Conservation (phyloP, 1,140 invertebrate genomes). For the Drosophila kanapiae region DNA sequence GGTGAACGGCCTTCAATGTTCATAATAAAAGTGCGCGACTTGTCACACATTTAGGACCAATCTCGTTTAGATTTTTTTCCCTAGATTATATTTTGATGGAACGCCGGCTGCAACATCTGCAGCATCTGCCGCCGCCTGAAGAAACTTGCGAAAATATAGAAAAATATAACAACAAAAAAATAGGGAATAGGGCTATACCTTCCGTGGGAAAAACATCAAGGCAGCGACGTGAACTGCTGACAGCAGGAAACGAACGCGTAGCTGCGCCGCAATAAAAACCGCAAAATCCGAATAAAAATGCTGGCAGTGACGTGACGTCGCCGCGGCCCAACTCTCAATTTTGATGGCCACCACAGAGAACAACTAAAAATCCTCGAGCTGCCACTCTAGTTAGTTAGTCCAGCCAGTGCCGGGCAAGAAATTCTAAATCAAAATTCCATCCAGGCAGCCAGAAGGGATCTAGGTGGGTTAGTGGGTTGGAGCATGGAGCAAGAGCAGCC, state of each 20-base stretch:
- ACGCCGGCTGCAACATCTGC: constrained; percentile 35
- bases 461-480: constrained; percentile 33
- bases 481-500: neutral
- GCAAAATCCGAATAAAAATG: constrained; percentile 74
- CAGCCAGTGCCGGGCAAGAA: constrained; percentile 49
- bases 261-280: constrained; percentile 59
- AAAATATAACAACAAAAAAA: constrained; percentile 16
- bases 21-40: constrained; percentile 71
- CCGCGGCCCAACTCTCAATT: constrained; percentile 53
- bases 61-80: constrained; percentile 72
- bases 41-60: constrained; percentile 72
- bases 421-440: constrained; percentile 77
- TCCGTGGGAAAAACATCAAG: constrained; percentile 40
- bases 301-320: constrained; percentile 57
- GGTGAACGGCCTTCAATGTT: constrained; percentile 54
- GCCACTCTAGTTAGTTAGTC: constrained; percentile 65
- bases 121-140: constrained; percentile 30
- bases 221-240: constrained; percentile 67
- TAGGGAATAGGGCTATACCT: constrained; percentile 20
- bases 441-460: constrained; percentile 48
- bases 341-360: constrained; percentile 51
- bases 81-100: constrained; percentile 73
- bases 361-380: constrained; percentile 60
- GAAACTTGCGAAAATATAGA: constrained; percentile 16
- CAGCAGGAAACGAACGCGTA: constrained; percentile 40